phyloP scores from a whole-genome alignment of 1,140 invertebrate genomes.

The Coelopa frigida region DNA sequence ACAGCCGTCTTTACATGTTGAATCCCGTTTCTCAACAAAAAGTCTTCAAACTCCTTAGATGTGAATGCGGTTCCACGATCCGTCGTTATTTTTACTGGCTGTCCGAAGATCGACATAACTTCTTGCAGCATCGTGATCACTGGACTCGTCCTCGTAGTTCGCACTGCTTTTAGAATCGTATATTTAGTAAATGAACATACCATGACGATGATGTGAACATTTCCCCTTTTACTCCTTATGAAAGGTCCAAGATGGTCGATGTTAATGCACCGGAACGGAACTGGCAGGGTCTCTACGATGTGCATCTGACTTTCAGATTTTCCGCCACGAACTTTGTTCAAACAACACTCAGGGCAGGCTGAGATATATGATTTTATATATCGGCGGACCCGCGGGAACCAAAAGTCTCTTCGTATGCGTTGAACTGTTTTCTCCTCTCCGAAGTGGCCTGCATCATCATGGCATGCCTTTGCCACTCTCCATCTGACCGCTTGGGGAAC shows the following conservation, averaged over 20 bases:
- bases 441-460: conserved; percentile 10
- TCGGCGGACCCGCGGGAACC: conserved; percentile 19
- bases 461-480: conserved; percentile 1
- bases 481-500: conserved; percentile 8
- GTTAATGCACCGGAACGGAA: conserved; percentile 15
- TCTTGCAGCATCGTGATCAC: conserved; percentile 2
- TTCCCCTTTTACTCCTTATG: conserved; percentile 15
- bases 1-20: conserved; percentile 30
- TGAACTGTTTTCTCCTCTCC: conserved; percentile 7
- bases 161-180: conserved; percentile 17
- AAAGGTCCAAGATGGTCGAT: conserved; percentile 25
- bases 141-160: conserved; percentile 16
- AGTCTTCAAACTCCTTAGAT: conserved; percentile 21
- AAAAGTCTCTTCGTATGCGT: conserved; percentile 21
- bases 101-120: not conserved
- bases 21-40: conserved; percentile 19
- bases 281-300: not conserved
- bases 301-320: conserved; percentile 4
- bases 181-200: conserved; percentile 23
- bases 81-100: too few species aligned
- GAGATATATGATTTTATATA: conserved; percentile 20
- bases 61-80: conserved; percentile 35
- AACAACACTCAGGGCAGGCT: conserved; percentile 20
- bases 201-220: conserved; percentile 19
- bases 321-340: conserved; percentile 4